phyloP scores from a whole-genome alignment of 2,888 invertebrate species.

The Cataglyphis albicans region DNA sequence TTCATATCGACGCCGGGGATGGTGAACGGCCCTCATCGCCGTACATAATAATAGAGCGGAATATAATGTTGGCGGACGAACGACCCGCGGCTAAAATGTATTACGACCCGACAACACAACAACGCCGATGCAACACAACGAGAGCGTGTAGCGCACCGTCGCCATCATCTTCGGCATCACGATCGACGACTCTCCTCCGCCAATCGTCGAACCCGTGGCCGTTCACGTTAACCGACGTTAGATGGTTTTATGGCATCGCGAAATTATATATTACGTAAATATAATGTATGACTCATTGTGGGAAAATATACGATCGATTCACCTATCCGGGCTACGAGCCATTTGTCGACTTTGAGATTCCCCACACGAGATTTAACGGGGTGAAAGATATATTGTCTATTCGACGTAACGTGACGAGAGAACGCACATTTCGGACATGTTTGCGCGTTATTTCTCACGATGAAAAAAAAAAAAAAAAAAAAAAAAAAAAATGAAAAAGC shows the following conservation, averaged over 20 bases:
- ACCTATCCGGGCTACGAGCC: neutral
- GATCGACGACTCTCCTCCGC: slow-evolving; percentile 30
- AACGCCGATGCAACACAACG: slow-evolving; percentile 38
- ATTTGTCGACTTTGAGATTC: neutral
- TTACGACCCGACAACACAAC: slow-evolving; percentile 54
- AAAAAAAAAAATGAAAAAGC: no score
- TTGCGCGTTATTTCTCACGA: neutral
- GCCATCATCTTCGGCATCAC: slow-evolving; percentile 49
- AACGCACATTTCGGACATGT: neutral
- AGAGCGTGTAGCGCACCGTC: slow-evolving; percentile 33
- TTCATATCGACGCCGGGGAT: slow-evolving; percentile 69
- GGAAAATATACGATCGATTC: slow-evolving; percentile 30
- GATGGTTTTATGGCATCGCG: slow-evolving; percentile 24
- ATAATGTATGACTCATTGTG: slow-evolving; percentile 39
- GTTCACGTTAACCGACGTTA: slow-evolving; percentile 18
- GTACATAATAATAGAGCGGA: slow-evolving; percentile 75
- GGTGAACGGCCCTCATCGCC: slow-evolving; percentile 61
- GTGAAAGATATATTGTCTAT: neutral
- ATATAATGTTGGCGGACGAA: slow-evolving; percentile 71
- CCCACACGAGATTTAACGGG: neutral
- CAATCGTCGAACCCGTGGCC: slow-evolving; percentile 20
- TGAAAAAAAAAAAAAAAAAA: neutral
- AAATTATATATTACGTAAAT: slow-evolving; percentile 48
- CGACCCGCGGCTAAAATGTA: slow-evolving; percentile 76
- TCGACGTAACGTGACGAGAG: neutral